A percentile compares a stretch with the other conserved stretches of the same genome.
These are phyloP conservation scores for Jordanella pulchra DNA, from an alignment of 2,797 vertebrate genomes.

Conservation along the genomic window DNA sequence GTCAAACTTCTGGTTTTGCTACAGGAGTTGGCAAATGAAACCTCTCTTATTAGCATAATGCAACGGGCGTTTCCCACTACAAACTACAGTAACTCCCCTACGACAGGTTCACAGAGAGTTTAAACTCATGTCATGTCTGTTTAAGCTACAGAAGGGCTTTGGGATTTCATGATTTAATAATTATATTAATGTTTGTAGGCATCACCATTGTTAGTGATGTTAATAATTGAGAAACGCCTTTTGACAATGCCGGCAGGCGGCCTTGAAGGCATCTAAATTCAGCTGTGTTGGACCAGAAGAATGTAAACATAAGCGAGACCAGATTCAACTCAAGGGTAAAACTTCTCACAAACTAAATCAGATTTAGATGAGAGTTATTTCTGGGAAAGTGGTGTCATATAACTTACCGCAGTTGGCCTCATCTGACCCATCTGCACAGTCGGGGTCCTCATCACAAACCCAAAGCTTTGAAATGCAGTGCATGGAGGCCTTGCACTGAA, in stretches of 20 bases:
- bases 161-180: background rate
- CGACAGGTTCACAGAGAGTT: background rate
- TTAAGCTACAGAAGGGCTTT: background rate
- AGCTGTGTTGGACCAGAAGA: constrained; percentile 23
- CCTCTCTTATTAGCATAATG: background rate
- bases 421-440: constrained; percentile 96
- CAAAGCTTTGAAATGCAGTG: constrained; percentile 98
- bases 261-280: background rate
- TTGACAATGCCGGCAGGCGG: background rate
- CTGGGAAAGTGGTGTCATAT: constrained; percentile 50
- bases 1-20: background rate
- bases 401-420: constrained; percentile 96
- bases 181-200: background rate
- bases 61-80: background rate
- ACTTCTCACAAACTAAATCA: constrained; percentile 51
- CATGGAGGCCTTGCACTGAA: constrained; percentile 93
- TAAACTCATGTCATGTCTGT: background rate
- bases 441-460: constrained; percentile 98
- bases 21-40: background rate
- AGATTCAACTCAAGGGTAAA: constrained; percentile 49
- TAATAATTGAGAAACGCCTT: background rate
- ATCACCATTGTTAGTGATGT: background rate
- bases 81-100: background rate
- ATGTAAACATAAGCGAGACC: constrained; percentile 13
- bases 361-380: constrained; percentile 44